phyloP scores from a whole-genome alignment of 2,888 invertebrate species.

The Neuroscelio doddi region DNA sequence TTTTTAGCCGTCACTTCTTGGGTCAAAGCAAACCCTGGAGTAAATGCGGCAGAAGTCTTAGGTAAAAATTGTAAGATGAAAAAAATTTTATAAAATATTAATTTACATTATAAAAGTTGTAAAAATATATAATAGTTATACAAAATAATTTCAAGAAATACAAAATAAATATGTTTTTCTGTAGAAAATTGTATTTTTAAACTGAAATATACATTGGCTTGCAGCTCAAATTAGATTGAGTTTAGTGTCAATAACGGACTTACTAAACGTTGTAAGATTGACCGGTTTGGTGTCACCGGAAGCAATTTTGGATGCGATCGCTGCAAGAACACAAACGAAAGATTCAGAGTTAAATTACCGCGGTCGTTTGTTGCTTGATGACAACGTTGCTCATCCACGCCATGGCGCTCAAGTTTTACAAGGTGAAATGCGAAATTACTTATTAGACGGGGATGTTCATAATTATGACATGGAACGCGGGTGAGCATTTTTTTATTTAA shows the following conservation, averaged over 20 bases:
- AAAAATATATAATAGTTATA: too few relatives aligned
- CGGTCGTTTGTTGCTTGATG: slow-evolving; percentile 88
- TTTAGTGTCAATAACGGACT: slow-evolving; percentile 89
- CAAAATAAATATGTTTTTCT: too few relatives aligned
- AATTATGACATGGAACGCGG: slow-evolving; percentile 95
- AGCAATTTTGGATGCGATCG: slow-evolving; percentile 94
- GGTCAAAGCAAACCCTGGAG: slow-evolving; percentile 85
- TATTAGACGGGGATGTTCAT: slow-evolving; percentile 91
- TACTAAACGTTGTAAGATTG: slow-evolving; percentile 91
- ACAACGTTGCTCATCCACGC: slow-evolving; percentile 90
- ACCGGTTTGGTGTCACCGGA: slow-evolving; percentile 91
- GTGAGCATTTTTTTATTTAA: slow-evolving; percentile 67
- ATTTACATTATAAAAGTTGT: too few relatives aligned
- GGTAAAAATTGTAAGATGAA: too few relatives aligned
- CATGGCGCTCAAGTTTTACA: slow-evolving; percentile 89
- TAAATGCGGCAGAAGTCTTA: slow-evolving; percentile 67
- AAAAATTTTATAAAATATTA: too few relatives aligned
- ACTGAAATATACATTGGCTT: too few relatives aligned
- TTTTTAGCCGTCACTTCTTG: slow-evolving; percentile 92
- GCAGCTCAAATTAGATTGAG: slow-evolving; percentile 80
- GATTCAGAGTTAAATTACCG: slow-evolving; percentile 88
- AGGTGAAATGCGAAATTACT: slow-evolving; percentile 90
- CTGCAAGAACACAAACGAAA: slow-evolving; percentile 85
- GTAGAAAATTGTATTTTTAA: too few relatives aligned
- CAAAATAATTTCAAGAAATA: too few relatives aligned